Evolutionary conservation across 2,888 invertebrate species (phyloP).

Genomic region (Pharmacophagus antenor): DNA sequence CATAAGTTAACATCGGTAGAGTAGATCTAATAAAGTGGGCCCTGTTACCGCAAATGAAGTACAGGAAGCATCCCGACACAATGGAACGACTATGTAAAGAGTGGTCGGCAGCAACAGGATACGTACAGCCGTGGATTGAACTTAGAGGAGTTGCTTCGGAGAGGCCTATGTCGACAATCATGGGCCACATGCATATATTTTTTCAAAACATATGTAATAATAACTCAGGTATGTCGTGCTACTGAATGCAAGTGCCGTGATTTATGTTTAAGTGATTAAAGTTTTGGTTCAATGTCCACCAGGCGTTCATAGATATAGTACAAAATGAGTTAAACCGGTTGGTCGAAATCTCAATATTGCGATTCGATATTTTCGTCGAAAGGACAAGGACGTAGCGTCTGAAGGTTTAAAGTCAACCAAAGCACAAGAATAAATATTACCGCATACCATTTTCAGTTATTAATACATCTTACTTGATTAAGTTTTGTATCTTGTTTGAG

Average conservation of each 20-base stretch:
- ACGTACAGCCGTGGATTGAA: no score
- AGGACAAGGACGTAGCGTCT: slow-evolving; percentile 13
- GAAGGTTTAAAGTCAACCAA: background rate
- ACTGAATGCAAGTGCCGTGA: background rate
- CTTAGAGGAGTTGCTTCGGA: no score
- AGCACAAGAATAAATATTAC: background rate
- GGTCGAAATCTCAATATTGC: background rate
- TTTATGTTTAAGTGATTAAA: no score
- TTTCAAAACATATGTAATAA: background rate
- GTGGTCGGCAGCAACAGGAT: no score
- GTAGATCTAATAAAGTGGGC: no score
- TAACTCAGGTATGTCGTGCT: background rate
- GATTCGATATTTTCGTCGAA: slow-evolving; percentile 6
- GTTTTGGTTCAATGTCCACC: background rate
- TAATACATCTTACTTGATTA: background rate
- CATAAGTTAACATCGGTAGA: no score
- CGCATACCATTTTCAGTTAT: slow-evolving; percentile 3
- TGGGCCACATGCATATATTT: background rate
- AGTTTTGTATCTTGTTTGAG: no score
- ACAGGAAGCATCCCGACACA: no score
- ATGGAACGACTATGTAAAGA: no score
- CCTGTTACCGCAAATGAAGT: no score
- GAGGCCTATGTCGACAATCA: no score
- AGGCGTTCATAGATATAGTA: background rate
- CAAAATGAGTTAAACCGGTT: slow-evolving; percentile 2